A percentile compares a stretch with the other conserved stretches of the same genome.
Conservation (phyloP, 37 sponge, comb jelly and placozoan genomes). For the Aphrocallistes beatrix region DNA sequence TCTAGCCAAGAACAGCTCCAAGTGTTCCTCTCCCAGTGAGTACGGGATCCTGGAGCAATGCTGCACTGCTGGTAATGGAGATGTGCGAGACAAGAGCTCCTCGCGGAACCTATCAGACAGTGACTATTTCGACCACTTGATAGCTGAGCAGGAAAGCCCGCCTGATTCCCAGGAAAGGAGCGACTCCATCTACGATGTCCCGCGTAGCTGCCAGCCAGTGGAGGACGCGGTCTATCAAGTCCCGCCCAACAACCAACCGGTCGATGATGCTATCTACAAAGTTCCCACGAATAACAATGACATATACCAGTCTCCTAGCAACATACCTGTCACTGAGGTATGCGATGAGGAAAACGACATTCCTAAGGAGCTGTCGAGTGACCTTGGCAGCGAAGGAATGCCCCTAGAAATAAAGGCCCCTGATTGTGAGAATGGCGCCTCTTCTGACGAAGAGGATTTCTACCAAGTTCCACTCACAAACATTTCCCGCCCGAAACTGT, state of each 20-base stretch:
- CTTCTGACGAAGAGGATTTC: background rate
- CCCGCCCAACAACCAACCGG: no score
- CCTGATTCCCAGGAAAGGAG: no score
- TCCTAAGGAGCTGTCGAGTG: background rate
- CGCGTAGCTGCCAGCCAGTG: background rate
- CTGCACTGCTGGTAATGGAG: background rate
- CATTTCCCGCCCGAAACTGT: no score
- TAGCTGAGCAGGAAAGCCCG: background rate
- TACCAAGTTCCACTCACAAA: no score
- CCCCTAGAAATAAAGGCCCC: background rate
- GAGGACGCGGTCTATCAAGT: no score
- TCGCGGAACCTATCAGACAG: no score
- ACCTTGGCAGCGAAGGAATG: background rate
- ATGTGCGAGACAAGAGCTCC: background rate
- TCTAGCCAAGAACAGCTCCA: background rate
- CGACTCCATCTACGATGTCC: no score
- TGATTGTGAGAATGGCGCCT: background rate
- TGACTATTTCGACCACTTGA: background rate
- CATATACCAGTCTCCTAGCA: background rate
- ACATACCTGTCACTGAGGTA: background rate
- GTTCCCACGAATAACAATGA: no score
- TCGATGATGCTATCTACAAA: no score
- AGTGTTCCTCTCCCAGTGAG: background rate
- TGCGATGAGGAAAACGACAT: no score
- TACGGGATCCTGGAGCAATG: background rate